phyloP scores from a whole-genome alignment of 2,888 invertebrate species.

The Orchesellides sinensis region DNA sequence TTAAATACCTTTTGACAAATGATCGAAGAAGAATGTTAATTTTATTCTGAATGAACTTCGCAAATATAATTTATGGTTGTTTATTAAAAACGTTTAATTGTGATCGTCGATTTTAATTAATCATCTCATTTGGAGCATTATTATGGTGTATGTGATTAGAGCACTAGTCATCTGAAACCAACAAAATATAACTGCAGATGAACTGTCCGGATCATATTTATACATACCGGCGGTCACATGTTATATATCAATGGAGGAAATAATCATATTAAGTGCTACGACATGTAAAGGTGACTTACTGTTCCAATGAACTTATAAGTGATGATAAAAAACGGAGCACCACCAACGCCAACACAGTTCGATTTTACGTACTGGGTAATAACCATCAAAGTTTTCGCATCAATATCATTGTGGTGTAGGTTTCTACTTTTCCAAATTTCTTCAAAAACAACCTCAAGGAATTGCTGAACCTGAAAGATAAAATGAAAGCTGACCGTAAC shows the following conservation, averaged over 20 bases:
- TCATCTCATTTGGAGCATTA: slow-evolving; percentile 35
- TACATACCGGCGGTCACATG: background rate
- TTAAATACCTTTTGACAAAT: slow-evolving; percentile 32
- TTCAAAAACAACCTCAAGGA: slow-evolving; percentile 9
- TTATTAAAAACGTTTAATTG: background rate
- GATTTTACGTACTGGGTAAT: slow-evolving; percentile 29
- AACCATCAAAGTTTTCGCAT: background rate
- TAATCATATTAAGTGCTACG: background rate
- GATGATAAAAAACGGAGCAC: slow-evolving; percentile 26
- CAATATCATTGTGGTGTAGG: background rate
- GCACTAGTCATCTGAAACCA: slow-evolving; percentile 32
- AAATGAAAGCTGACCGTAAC: too few relatives aligned
- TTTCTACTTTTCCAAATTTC: slow-evolving; percentile 24
- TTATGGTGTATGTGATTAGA: slow-evolving; percentile 38
- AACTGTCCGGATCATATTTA: background rate
- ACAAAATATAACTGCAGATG: background rate
- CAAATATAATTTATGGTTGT: slow-evolving; percentile 16
- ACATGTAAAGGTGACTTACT: slow-evolving; percentile 20
- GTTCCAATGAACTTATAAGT: slow-evolving; percentile 32
- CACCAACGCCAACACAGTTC: slow-evolving; percentile 31
- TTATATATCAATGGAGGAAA: background rate
- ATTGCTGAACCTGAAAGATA: background rate
- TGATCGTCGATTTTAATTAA: too few relatives aligned
- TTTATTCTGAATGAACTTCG: slow-evolving; percentile 33
- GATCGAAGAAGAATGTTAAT: slow-evolving; percentile 25